Evolutionary conservation across 2,888 invertebrate genomes (phyloP), one percentile per base, ranked within the genome.

Genomic region (Brassicogethes aeneus): DNA sequence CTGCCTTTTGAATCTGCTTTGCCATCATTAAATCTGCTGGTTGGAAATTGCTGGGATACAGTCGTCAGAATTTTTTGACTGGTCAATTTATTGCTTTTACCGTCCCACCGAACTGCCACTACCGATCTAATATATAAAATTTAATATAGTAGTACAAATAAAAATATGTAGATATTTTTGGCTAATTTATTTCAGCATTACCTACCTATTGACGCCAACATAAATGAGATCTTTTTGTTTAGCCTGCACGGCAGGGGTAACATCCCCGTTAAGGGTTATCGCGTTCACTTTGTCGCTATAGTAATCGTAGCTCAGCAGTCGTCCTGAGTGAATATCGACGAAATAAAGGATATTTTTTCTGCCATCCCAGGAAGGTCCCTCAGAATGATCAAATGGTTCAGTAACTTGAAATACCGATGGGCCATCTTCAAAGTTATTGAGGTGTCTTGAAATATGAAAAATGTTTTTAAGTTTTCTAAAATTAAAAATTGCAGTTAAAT

Each of bases 1-100:
- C 75, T 59, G 17, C 78, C 77, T 15, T 56, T 53, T 15, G 65
- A 63, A 53, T 79, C 78, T 15, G 76, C 77, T 60, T 79, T 79
- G 16, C 73, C 78, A 60, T 79, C 79, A 51, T 79, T 79, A 50
- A 77, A 72, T 43, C 75, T 59, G 48, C 72, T 72, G 8, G 60
- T 56, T 2, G 61, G 68, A 52, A 69, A 70, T 42, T 70, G 61
- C 1, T 55, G 49, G 7, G 75, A 74, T 0, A 75, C 70, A 0
- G 66, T 64, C 5, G 62, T 53, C n/a, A 77, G 45, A 12, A 52
- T 49, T 43, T 57, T 17, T 31, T 46, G 35, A 12, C 16, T 43
- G 16, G 48, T 50, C 7, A 50, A 31, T 23, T 36, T 40, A n/a
- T n/a, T n/a, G 8, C 34, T 16, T 37, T 34, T 36, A n/a, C 71